Evolutionary conservation across 2,797 vertebrate species (phyloP), one percentile per base, ranked within the genome.

Genomic region (Liparis tanakae): DNA sequence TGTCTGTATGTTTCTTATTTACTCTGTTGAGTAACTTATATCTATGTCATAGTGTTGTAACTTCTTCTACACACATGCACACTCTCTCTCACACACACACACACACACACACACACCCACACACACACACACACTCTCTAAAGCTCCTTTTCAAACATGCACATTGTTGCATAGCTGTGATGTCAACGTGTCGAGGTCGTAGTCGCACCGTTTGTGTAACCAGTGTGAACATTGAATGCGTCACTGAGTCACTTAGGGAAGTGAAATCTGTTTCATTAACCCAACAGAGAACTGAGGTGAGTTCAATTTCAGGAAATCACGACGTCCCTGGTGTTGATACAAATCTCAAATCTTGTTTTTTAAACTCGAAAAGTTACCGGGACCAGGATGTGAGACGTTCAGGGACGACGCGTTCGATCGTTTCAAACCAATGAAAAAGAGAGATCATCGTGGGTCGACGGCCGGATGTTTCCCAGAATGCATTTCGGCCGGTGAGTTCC

Each of bases 91-190:
- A 37, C 4, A 10, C 37, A 39, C 37, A 10, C 37, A 39, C 10
- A 12, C 37, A 51, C 43, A 51, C 18, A 58, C 43, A 30, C 25
- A 55, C 54, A 57, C 66, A 58, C 48, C 34, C 56, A 18, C 54
- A 51, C 34, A 48, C 30, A 22, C 56, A 59, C 37, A 61, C 65
- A 66, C 37, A 13, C 14, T 43, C 0, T 20, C 60, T 58, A 63
- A 71, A 78, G 53, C 75, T 70, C 56, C 41, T 61, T 76, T 30
- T 61, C 15, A 14, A 63, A 67, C 37, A 20, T 56, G 48, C 55
- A 56, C 51, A 37, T 20, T 10, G 30, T 71, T 58, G 44, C 65
- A 69, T 51, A 39, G 57, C 72, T 39, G 22, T 30, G 20, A 48
- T 6, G 22, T 22, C 9, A 46, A 6, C 3, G 5, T 15, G 43